Evolutionary conservation across 1,140 invertebrate genomes (phyloP).

Genomic region (Vanessa tameamea): DNA sequence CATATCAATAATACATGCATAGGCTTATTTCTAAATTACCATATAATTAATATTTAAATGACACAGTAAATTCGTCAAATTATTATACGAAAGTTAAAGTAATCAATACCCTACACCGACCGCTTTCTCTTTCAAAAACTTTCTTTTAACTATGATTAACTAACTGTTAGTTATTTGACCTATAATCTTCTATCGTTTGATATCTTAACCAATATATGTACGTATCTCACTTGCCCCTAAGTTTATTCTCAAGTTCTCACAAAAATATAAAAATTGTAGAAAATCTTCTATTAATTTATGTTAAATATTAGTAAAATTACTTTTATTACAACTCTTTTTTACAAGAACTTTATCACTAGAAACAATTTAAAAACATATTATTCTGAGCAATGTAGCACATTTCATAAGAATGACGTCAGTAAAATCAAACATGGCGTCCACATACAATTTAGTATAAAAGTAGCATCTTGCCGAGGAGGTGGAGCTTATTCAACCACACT

Average conservation of each 20-base stretch:
- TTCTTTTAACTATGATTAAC: not conserved
- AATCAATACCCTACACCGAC: not conserved
- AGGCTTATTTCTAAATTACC: not conserved
- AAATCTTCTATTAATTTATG: too few relatives aligned
- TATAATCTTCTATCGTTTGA: not conserved
- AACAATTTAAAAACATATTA: not conserved
- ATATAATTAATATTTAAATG: not conserved
- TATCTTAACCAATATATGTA: too few relatives aligned
- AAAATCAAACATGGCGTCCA: not conserved
- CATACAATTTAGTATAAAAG: not conserved
- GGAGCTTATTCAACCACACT: too few relatives aligned
- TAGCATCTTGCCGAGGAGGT: not conserved
- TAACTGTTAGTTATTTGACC: not conserved
- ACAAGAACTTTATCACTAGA: too few relatives aligned
- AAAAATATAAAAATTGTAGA: too few relatives aligned
- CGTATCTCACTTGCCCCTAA: too few relatives aligned
- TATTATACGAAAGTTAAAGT: not conserved
- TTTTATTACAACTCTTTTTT: not conserved
- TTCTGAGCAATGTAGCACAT: not conserved
- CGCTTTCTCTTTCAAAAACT: not conserved
- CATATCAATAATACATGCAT: too few relatives aligned
- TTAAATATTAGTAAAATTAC: too few relatives aligned
- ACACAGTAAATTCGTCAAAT: too few relatives aligned
- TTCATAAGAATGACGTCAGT: not conserved
- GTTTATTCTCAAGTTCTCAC: too few relatives aligned